A percentile compares a stretch with the other conserved stretches of the same genome.
These are phyloP conservation scores for Actinia tenebrosa DNA, from an alignment of 64 coral and sea anemone genomes.

Conservation along the genomic window DNA sequence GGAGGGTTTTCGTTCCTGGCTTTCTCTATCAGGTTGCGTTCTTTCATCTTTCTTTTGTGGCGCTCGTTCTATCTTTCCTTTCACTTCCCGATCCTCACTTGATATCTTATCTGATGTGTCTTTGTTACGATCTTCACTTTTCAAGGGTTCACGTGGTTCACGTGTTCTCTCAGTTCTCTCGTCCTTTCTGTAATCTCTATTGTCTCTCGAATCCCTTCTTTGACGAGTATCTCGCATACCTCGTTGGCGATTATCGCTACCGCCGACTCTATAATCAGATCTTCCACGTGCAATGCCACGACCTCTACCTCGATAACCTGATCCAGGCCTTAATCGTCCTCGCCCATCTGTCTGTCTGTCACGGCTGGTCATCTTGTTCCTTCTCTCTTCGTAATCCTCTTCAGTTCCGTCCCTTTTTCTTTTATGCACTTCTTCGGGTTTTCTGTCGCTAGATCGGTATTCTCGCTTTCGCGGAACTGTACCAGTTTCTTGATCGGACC, in stretches of 20 bases:
- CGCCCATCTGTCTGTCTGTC: constrained; percentile 53
- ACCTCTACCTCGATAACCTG: constrained; percentile 72
- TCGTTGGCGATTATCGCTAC: neutral
- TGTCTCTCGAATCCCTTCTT: constrained; percentile 43
- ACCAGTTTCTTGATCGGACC: neutral
- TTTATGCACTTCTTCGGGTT: constrained; percentile 31
- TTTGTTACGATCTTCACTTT: constrained; percentile 5
- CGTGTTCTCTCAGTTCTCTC: constrained; percentile 12
- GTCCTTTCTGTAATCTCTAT: constrained; percentile 22
- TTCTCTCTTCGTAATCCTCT: constrained; percentile 46
- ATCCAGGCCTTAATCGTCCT: constrained; percentile 30
- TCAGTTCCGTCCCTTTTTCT: constrained; percentile 48
- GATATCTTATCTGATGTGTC: constrained; percentile 14
- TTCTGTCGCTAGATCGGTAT: constrained; percentile 36
- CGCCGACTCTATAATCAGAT: neutral
- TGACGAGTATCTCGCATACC: constrained; percentile 32
- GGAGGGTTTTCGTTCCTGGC: constrained; percentile 15
- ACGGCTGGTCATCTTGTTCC: constrained; percentile 48
- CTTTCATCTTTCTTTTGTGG: constrained; percentile 20
- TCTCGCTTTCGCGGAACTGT: constrained; percentile 34
- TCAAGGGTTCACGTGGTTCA: constrained; percentile 17
- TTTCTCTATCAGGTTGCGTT: constrained; percentile 23
- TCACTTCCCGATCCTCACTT: constrained; percentile 26
- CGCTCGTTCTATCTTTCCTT: constrained; percentile 10
- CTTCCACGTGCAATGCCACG: constrained; percentile 40